These are phyloP conservation scores for Dipus sagitta DNA, from an alignment of 2,797 vertebrate species.

Conservation along the genomic window DNA sequence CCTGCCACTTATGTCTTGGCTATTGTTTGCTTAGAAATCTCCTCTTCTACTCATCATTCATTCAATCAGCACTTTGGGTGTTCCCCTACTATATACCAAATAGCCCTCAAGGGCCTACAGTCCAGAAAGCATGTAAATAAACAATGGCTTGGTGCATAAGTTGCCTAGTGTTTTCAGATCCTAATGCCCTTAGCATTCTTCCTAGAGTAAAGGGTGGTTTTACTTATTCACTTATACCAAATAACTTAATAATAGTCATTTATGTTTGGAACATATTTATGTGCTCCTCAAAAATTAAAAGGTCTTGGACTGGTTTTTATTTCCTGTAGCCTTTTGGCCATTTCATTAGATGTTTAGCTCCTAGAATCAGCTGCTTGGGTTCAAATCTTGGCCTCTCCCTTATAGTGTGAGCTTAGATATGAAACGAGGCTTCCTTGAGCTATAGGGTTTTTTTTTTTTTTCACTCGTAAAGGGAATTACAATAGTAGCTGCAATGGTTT, in stretches of 20 bases:
- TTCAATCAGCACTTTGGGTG: background rate
- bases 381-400: background rate
- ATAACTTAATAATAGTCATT: background rate
- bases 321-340: background rate
- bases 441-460: background rate
- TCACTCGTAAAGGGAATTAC: background rate
- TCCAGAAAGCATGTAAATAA: background rate
- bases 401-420: background rate
- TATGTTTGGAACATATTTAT: background rate
- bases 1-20: background rate
- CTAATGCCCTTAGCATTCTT: background rate
- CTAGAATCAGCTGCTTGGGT: background rate
- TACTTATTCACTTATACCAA: slow-evolving; percentile 19
- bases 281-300: slow-evolving; percentile 28
- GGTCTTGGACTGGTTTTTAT: background rate
- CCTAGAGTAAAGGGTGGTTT: background rate
- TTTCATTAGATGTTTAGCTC: background rate
- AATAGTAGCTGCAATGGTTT: background rate
- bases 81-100: background rate
- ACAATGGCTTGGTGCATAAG: background rate
- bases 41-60: background rate
- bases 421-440: background rate
- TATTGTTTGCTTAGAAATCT: background rate
- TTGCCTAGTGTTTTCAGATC: background rate
- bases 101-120: background rate